These are phyloP conservation scores for Lithophane semibrunnea DNA, from an alignment of 2,888 invertebrate species.

Conservation along the genomic window DNA sequence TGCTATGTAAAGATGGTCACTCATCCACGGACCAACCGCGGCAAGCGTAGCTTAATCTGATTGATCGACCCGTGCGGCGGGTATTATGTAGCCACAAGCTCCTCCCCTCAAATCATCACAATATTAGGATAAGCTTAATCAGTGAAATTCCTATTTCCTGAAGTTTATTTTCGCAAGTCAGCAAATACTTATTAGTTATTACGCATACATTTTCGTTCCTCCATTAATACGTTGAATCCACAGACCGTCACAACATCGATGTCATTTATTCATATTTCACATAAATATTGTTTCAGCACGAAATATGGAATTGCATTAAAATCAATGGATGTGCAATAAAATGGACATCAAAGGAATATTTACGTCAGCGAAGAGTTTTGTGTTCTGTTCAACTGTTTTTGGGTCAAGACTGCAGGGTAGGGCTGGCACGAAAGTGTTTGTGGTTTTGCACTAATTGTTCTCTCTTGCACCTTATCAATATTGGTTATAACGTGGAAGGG, in stretches of 20 bases:
- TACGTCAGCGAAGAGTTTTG: slow-evolving; percentile 61
- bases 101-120: neutral
- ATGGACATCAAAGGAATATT: slow-evolving; percentile 62
- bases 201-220: slow-evolving; percentile 4
- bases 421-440: slow-evolving; percentile 31
- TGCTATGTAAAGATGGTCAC: too few species aligned
- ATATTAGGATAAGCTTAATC: slow-evolving; percentile 12
- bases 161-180: slow-evolving; percentile 31
- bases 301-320: slow-evolving; percentile 54
- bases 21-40: too few species aligned
- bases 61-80: too few species aligned
- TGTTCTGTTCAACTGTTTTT: slow-evolving; percentile 57
- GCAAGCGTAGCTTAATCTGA: too few species aligned
- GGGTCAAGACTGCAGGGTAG: slow-evolving; percentile 66
- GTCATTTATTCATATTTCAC: slow-evolving; percentile 39
- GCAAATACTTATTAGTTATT: slow-evolving; percentile 32
- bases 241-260: slow-evolving; percentile 15
- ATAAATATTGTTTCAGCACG: slow-evolving; percentile 54
- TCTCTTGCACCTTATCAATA: too few species aligned
- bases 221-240: slow-evolving; percentile 33
- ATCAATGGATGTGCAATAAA: slow-evolving; percentile 60
- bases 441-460: neutral
- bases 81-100: too few species aligned
- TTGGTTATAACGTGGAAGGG: too few species aligned
- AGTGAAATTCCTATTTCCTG: slow-evolving; percentile 27